phyloP scores from a whole-genome alignment of 2,888 invertebrate species.

The Leptura quadrifasciata region DNA sequence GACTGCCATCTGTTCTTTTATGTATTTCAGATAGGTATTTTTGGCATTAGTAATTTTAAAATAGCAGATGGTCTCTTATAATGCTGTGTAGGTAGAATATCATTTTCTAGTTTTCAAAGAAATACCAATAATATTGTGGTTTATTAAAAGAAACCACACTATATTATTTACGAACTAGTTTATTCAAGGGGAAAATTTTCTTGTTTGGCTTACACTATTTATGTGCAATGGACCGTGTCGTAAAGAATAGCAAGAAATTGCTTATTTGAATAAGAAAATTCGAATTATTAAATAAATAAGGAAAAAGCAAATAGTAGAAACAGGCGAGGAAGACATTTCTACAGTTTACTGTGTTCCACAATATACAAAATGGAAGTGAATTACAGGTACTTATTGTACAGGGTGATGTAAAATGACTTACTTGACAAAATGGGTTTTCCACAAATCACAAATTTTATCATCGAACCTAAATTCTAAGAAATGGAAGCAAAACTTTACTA shows the following conservation, averaged over 20 bases:
- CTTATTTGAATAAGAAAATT: constrained; percentile 28
- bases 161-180: constrained; percentile 28
- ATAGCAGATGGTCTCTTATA: constrained; percentile 27
- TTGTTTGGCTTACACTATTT: neutral
- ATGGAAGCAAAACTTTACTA: too few relatives aligned
- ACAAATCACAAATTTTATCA: too few relatives aligned
- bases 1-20: constrained; percentile 28
- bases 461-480: too few relatives aligned
- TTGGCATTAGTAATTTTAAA: constrained; percentile 1
- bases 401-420: too few relatives aligned
- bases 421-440: too few relatives aligned
- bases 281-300: neutral
- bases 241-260: constrained; percentile 28
- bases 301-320: constrained; percentile 1
- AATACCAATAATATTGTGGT: constrained; percentile 15
- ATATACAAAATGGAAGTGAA: too few relatives aligned
- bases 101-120: constrained; percentile 10
- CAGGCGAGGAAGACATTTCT: too few relatives aligned
- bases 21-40: neutral
- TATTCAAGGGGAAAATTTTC: constrained; percentile 14
- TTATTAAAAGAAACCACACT: constrained; percentile 8
- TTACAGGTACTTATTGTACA: too few relatives aligned
- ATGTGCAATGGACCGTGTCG: constrained; percentile 17
- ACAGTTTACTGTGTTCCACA: too few relatives aligned
- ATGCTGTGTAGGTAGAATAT: constrained; percentile 30